phyloP scores from a whole-genome alignment of 2,113 vertebrate genomes.

The Marcusenius ussheri region DNA sequence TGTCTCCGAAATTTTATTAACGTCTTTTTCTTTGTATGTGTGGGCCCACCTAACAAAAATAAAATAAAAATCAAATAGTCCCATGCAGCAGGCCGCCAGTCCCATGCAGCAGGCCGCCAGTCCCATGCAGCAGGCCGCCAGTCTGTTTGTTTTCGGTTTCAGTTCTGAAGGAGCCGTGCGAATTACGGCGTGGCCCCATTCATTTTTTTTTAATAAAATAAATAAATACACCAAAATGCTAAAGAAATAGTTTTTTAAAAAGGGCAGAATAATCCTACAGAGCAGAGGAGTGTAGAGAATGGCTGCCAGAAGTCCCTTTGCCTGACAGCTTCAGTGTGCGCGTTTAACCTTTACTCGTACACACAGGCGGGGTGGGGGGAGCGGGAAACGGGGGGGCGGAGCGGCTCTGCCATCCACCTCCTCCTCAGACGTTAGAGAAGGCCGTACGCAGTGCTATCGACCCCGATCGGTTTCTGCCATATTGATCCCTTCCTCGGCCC shows the following conservation, averaged over 20 bases:
- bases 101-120: no score
- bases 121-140: background rate
- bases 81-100: background rate
- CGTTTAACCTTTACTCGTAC: constrained; percentile 49
- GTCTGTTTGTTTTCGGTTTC: background rate
- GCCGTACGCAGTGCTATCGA: constrained; percentile 60
- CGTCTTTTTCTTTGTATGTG: background rate
- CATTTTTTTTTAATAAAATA: background rate
- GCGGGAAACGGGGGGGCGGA: background rate
- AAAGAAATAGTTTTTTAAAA: background rate
- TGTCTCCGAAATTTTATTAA: background rate
- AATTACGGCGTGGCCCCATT: background rate
- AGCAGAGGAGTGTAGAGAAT: constrained; percentile 28
- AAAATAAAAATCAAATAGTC: background rate
- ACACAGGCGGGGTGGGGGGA: constrained; percentile 24
- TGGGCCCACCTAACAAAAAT: background rate
- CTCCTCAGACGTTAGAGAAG: background rate
- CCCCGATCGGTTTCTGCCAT: constrained; percentile 71
- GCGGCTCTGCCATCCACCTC: background rate
- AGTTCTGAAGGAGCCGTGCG: background rate
- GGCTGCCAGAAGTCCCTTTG: constrained; percentile 22
- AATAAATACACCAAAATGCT: background rate
- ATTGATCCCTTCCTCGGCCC: constrained; percentile 66
- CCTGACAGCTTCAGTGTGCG: background rate
- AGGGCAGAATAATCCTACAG: constrained; percentile 5